A percentile compares a stretch with the other conserved stretches of the same genome.
Conservation (phyloP, 2,113 vertebrate species). For the Forbesichthys agassizii region DNA sequence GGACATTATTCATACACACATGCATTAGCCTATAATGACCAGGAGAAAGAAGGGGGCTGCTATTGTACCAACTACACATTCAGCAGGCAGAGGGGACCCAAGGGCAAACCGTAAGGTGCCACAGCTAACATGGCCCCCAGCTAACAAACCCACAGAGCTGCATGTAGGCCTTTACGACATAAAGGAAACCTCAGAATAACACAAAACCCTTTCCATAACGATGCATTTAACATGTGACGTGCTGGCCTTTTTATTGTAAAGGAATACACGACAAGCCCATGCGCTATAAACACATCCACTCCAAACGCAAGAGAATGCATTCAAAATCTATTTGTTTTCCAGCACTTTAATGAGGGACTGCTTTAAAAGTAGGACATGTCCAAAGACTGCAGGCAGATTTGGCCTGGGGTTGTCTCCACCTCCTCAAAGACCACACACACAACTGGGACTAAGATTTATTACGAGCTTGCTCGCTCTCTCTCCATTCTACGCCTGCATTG, state of each 20-base stretch:
- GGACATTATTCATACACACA: slow-evolving; percentile 72
- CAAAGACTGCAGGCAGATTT: slow-evolving; percentile 60
- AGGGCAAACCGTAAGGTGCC: slow-evolving; percentile 51
- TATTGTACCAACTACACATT: slow-evolving; percentile 28
- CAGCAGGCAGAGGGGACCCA: slow-evolving; percentile 47
- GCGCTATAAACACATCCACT: slow-evolving; percentile 20
- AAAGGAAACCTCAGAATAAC: slow-evolving; percentile 15
- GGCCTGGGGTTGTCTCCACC: slow-evolving; percentile 64
- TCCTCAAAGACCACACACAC: slow-evolving; percentile 63
- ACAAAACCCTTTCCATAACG: too few relatives aligned
- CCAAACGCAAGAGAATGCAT: slow-evolving; percentile 31
- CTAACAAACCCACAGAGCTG: slow-evolving; percentile 9
- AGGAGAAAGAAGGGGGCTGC: slow-evolving; percentile 52
- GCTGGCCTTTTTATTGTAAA: not conserved
- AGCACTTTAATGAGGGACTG: slow-evolving; percentile 57
- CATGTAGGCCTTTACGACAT: not conserved
- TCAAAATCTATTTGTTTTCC: slow-evolving; percentile 61
- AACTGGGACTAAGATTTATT: slow-evolving; percentile 27
- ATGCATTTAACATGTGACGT: not conserved
- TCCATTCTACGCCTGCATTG: slow-evolving; percentile 46
- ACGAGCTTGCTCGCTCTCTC: slow-evolving; percentile 11
- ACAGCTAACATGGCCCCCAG: slow-evolving; percentile 2
- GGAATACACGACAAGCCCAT: not conserved
- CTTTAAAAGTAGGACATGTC: slow-evolving; percentile 70
- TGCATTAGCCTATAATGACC: slow-evolving; percentile 41